Percentiles rank a stretch among this genome's conserved stretches.
These are phyloP conservation scores for Pilophorus perplexus DNA, from an alignment of 2,888 invertebrate genomes.

Conservation along the genomic window DNA sequence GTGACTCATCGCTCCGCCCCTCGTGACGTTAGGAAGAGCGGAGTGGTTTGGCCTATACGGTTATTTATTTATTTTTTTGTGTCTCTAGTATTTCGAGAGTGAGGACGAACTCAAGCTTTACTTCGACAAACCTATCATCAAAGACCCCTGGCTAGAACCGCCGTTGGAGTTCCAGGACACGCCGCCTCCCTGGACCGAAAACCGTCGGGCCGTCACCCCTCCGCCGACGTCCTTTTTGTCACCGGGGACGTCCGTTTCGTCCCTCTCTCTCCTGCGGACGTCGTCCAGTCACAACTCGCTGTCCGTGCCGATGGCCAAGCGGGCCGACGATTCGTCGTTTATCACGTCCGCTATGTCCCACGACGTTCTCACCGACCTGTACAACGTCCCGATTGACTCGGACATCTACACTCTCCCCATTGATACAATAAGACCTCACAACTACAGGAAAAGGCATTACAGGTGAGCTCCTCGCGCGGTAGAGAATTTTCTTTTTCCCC, in stretches of 20 bases:
- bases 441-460: slow-evolving; percentile 52
- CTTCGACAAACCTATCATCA: slow-evolving; percentile 45
- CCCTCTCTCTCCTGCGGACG: slow-evolving; percentile 63
- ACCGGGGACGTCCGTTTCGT: slow-evolving; percentile 51
- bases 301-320: slow-evolving; percentile 65
- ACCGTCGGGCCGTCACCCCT: slow-evolving; percentile 44
- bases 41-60: too few species aligned
- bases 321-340: slow-evolving; percentile 76
- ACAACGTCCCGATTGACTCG: slow-evolving; percentile 84
- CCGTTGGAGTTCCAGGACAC: slow-evolving; percentile 80
- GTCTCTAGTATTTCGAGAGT: slow-evolving; percentile 62
- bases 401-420: slow-evolving; percentile 84
- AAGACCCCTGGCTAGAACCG: slow-evolving; percentile 63
- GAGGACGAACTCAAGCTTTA: slow-evolving; percentile 52
- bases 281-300: slow-evolving; percentile 84
- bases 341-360: slow-evolving; percentile 87
- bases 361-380: slow-evolving; percentile 77
- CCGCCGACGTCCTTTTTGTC: slow-evolving; percentile 44
- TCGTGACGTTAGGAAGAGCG: too few species aligned
- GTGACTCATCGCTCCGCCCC: too few species aligned
- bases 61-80: slow-evolving; percentile 1
- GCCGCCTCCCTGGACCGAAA: slow-evolving; percentile 51
- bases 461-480: slow-evolving; percentile 30
- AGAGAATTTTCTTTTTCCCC: too few species aligned
- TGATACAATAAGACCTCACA: slow-evolving; percentile 67